phyloP scores from a whole-genome alignment of 2,113 vertebrate genomes.

The Channa argus region DNA sequence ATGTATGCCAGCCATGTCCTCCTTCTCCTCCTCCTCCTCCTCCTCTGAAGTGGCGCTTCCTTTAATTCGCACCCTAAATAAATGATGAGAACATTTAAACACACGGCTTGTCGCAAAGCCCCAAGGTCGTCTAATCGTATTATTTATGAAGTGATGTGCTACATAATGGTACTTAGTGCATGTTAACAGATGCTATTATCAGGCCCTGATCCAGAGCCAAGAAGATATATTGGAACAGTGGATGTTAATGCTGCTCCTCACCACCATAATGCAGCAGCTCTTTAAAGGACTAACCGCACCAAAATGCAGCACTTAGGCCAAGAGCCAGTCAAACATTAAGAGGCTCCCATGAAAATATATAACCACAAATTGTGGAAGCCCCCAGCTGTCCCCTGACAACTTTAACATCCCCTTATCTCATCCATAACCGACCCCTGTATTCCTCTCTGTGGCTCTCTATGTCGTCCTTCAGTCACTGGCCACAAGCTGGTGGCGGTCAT shows the following conservation, averaged over 20 bases:
- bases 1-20: constrained; percentile 91
- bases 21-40: constrained; percentile 71
- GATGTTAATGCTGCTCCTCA: constrained; percentile 90
- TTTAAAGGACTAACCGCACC: constrained; percentile 88
- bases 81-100: constrained; percentile 99
- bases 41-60: constrained; percentile 91
- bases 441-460: constrained; percentile 14
- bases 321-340: constrained; percentile 90
- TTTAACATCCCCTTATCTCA: constrained; percentile 69
- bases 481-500: constrained; percentile 56
- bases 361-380: constrained; percentile 82
- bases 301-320: constrained; percentile 91
- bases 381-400: constrained; percentile 78
- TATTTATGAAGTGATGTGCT: constrained; percentile 99
- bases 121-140: constrained; percentile 99
- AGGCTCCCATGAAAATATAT: constrained; percentile 85
- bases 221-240: constrained; percentile 98
- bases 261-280: constrained; percentile 89
- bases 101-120: constrained; percentile 94
- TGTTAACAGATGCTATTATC: constrained; percentile 99
- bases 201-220: constrained; percentile 90
- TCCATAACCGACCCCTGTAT: constrained; percentile 69
- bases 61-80: constrained; percentile 99
- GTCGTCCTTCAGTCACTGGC: constrained; percentile 38
- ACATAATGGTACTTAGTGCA: constrained; percentile 99